Percentiles rank a stretch among this genome's conserved stretches.
phyloP scores from a whole-genome alignment of 1,140 invertebrate genomes.

The Doryteuthis pealeii region DNA sequence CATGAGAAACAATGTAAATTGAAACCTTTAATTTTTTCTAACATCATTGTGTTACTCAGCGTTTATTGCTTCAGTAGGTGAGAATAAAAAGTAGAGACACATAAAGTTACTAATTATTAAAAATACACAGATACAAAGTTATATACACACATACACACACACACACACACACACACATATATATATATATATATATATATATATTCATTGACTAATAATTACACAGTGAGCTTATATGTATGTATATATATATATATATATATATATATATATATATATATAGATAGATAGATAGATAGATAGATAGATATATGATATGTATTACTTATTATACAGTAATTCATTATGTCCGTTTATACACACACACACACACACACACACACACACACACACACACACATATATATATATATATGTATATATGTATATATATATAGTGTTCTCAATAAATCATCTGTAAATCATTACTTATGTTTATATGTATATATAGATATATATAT shows the following conservation, averaged over 20 bases:
- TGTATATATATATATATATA: neutral
- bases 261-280: neutral
- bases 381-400: neutral
- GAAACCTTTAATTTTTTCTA: too few species aligned
- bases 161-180: neutral
- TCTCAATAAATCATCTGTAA: neutral
- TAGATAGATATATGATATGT: too few species aligned
- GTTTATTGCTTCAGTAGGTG: too few species aligned
- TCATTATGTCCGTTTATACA: too few species aligned
- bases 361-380: neutral
- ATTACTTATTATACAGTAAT: too few species aligned
- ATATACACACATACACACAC: neutral
- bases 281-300: too few species aligned
- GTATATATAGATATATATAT: too few species aligned
- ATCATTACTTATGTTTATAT: neutral
- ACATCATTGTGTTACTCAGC: too few species aligned
- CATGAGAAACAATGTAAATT: too few species aligned
- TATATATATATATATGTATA: neutral
- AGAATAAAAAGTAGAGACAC: too few species aligned
- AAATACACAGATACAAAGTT: neutral
- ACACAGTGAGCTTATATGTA: neutral
- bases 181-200: neutral
- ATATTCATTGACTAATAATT: neutral
- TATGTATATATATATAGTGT: neutral
- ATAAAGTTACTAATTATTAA: too few species aligned